Percentiles rank a stretch among this genome's conserved stretches.
Evolutionary conservation across 2,797 vertebrate genomes (phyloP).

Genomic region (Eutrigla gurnardus): DNA sequence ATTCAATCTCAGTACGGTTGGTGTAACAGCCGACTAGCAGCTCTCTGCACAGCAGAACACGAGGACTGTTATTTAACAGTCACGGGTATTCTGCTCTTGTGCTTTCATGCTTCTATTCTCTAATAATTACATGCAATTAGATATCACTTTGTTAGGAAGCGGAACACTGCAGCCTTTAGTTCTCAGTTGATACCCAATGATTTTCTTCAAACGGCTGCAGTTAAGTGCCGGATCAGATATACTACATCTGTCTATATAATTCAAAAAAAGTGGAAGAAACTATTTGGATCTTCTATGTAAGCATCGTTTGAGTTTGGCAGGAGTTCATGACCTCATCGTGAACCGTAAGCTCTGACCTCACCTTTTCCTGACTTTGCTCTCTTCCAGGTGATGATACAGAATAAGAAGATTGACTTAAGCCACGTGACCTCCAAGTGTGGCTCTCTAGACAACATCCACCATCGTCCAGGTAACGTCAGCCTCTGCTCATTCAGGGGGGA

Average conservation of each 20-base stretch:
- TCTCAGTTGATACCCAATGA: slow-evolving; percentile 15
- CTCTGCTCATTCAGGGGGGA: background rate
- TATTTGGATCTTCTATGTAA: slow-evolving; percentile 6
- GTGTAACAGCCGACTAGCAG: slow-evolving; percentile 21
- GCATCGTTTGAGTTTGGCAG: background rate
- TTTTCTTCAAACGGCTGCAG: slow-evolving; percentile 19
- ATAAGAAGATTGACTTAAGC: slow-evolving; percentile 98
- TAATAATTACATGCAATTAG: slow-evolving; percentile 36
- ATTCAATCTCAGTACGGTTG: slow-evolving; percentile 15
- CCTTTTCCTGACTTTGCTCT: slow-evolving; percentile 40
- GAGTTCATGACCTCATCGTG: background rate
- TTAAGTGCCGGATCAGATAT: slow-evolving; percentile 9
- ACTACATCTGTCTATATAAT: slow-evolving; percentile 3
- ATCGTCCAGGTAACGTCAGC: slow-evolving; percentile 92
- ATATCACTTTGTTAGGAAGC: slow-evolving; percentile 12
- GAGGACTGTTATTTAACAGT: slow-evolving; percentile 20
- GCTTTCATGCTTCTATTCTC: slow-evolving; percentile 30
- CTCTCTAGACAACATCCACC: slow-evolving; percentile 97
- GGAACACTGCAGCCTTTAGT: slow-evolving; percentile 13
- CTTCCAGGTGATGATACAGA: slow-evolving; percentile 93
- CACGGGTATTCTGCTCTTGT: slow-evolving; percentile 21
- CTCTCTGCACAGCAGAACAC: slow-evolving; percentile 19
- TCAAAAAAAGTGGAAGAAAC: slow-evolving; percentile 5
- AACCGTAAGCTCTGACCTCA: slow-evolving; percentile 24
- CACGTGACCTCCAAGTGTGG: slow-evolving; percentile 99